These are phyloP conservation scores for Drosophila nigricruria DNA, from an alignment of 2,888 invertebrate genomes.

Conservation along the genomic window DNA sequence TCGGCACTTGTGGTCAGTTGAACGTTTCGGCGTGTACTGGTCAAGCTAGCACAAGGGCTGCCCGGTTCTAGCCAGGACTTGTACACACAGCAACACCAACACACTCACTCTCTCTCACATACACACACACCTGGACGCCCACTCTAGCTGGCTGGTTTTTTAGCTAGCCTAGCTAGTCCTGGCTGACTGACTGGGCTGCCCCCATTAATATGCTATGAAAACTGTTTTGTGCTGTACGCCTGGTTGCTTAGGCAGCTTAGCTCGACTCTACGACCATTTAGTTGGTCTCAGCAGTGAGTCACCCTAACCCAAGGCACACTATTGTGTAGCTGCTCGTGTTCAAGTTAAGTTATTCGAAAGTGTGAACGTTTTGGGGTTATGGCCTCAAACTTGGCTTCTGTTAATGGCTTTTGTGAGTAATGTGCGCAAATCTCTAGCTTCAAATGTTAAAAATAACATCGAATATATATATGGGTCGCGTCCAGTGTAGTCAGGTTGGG, in stretches of 20 bases:
- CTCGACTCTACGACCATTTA: background rate
- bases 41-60: constrained; percentile 60
- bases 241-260: constrained; percentile 42
- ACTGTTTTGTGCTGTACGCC: constrained; percentile 56
- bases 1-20: constrained; percentile 84
- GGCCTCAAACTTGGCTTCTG: constrained; percentile 49
- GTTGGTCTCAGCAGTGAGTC: constrained; percentile 50
- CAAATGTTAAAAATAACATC: constrained; percentile 66
- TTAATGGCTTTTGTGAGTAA: constrained; percentile 73
- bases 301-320: constrained; percentile 45
- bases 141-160: constrained; percentile 16
- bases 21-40: constrained; percentile 84
- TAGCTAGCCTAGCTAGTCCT: constrained; percentile 17
- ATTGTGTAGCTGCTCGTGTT: constrained; percentile 22
- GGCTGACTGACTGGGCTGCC: constrained; percentile 47
- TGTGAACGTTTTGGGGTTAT: constrained; percentile 34
- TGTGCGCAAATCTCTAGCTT: constrained; percentile 63
- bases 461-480: constrained; percentile 7
- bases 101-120: constrained; percentile 18
- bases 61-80: constrained; percentile 57
- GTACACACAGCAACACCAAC: constrained; percentile 11
- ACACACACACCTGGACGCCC: constrained; percentile 7
- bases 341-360: constrained; percentile 44
- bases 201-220: constrained; percentile 74
- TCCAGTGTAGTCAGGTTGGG: background rate